Evolutionary conservation across 2,113 vertebrate genomes (phyloP).

Genomic region (Puma concolor): DNA sequence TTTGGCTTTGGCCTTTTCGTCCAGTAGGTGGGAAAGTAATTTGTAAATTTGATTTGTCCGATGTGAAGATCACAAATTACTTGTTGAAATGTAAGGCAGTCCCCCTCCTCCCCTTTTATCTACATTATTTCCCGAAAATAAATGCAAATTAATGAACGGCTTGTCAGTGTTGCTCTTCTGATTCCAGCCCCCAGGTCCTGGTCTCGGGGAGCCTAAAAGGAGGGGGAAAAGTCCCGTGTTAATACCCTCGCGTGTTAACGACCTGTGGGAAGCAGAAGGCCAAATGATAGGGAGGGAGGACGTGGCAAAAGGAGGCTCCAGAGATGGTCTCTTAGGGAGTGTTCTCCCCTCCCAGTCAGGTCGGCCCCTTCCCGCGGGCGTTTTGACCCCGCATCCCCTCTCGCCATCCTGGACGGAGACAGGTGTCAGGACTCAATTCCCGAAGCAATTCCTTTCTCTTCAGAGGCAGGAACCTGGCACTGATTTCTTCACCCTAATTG

Average conservation of each 20-base stretch:
- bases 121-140: conserved; percentile 84
- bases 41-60: conserved; percentile 81
- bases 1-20: conserved; percentile 74
- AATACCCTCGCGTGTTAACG: conserved; percentile 44
- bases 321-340: neutral
- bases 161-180: conserved; percentile 81
- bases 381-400: conserved; percentile 67
- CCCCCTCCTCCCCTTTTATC: conserved; percentile 56
- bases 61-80: conserved; percentile 81
- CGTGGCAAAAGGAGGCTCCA: neutral
- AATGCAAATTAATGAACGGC: conserved; percentile 83
- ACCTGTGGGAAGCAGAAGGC: conserved; percentile 24
- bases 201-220: neutral
- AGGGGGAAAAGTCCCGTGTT: neutral
- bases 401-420: conserved; percentile 64
- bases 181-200: conserved; percentile 41
- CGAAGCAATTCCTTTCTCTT: conserved; percentile 70
- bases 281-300: neutral
- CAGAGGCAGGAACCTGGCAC: conserved; percentile 72
- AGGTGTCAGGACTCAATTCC: conserved; percentile 77
- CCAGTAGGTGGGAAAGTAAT: conserved; percentile 78
- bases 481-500: conserved; percentile 78
- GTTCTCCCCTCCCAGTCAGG: neutral
- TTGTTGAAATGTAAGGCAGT: conserved; percentile 86
- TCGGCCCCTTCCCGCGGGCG: neutral